Conservation (phyloP, 2,888 invertebrate genomes). For the Quadroppia sp. region DNA sequence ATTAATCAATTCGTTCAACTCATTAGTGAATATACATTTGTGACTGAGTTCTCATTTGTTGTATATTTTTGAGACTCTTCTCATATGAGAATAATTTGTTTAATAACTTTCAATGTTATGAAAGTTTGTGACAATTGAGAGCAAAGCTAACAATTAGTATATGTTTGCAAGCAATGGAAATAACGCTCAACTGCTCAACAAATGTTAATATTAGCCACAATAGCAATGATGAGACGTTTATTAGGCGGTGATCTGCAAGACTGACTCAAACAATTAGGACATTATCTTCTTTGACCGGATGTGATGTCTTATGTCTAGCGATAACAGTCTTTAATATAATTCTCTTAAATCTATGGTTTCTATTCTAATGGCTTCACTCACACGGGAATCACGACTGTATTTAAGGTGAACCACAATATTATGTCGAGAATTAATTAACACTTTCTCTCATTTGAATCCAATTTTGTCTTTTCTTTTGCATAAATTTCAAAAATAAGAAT, state of each 20-base stretch:
- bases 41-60: no score
- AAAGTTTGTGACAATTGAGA: no score
- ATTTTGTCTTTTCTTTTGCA: neutral
- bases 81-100: no score
- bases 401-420: conserved; percentile 30
- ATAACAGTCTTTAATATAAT: neutral
- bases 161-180: neutral
- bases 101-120: no score
- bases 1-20: conserved; percentile 1
- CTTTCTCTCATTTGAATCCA: neutral
- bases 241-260: conserved; percentile 32
- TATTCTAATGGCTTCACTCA: neutral
- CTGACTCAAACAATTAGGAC: conserved; percentile 19
- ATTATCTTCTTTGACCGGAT: conserved; percentile 31
- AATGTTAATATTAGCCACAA: conserved; percentile 30
- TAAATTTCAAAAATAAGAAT: neutral
- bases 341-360: no score
- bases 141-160: no score
- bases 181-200: conserved; percentile 25
- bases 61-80: no score
- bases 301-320: neutral
- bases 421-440: conserved; percentile 28
- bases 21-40: neutral
- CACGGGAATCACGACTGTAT: conserved; percentile 17
- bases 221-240: conserved; percentile 18